Evolutionary conservation across 2,113 vertebrate species (phyloP).

Genomic region (Sceloporus undulatus): DNA sequence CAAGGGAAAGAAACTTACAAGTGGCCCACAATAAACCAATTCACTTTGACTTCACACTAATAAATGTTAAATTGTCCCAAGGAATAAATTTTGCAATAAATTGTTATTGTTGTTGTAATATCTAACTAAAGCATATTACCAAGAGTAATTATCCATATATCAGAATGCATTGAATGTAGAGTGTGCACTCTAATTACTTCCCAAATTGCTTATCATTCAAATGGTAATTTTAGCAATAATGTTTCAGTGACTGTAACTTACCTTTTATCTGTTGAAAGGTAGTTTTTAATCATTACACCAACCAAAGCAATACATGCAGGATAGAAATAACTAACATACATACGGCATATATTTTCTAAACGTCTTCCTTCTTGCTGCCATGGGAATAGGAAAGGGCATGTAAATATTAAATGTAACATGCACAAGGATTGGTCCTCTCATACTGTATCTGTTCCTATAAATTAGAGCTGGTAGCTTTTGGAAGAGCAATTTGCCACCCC

Average conservation of each 20-base stretch:
- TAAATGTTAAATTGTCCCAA: slow-evolving; percentile 86
- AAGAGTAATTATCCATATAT: slow-evolving; percentile 86
- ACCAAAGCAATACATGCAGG: slow-evolving; percentile 37
- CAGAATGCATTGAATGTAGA: slow-evolving; percentile 83
- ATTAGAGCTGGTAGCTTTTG: neutral
- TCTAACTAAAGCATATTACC: slow-evolving; percentile 82
- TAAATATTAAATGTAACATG: neutral
- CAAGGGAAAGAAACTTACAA: slow-evolving; percentile 73
- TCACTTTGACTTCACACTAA: slow-evolving; percentile 81
- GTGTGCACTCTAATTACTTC: slow-evolving; percentile 80
- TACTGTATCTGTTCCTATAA: neutral
- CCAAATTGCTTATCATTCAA: slow-evolving; percentile 85
- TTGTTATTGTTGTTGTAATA: slow-evolving; percentile 84
- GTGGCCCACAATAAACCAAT: slow-evolving; percentile 78
- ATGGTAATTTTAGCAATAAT: slow-evolving; percentile 84
- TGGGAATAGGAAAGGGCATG: neutral
- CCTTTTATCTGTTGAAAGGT: slow-evolving; percentile 71
- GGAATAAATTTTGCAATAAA: slow-evolving; percentile 88
- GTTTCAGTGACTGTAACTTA: slow-evolving; percentile 74
- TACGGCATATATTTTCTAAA: slow-evolving; percentile 9
- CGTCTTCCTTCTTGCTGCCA: neutral
- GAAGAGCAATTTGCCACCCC: neutral
- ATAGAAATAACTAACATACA: slow-evolving; percentile 39
- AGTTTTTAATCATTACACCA: slow-evolving; percentile 58
- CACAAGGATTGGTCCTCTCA: neutral